Base-by-base conservation (phyloP, 2,888 invertebrate genomes). In the Polia nebulosa region DNA sequence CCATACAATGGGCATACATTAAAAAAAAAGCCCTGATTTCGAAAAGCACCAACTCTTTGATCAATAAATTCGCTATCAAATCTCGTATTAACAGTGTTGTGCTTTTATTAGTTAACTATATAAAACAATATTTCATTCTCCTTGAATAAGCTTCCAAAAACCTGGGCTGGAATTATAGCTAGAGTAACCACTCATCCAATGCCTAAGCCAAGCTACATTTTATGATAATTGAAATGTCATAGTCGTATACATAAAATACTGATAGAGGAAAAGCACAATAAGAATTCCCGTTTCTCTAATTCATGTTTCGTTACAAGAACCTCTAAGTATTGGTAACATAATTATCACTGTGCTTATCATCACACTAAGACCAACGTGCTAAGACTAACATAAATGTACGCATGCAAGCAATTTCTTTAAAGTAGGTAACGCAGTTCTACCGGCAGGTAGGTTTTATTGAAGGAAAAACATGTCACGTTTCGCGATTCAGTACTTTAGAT, bases 381-480 rank as follows among this genome's bases (percentile, higher is more conserved):
- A n/a, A 4, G 3, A 34, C 34, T 13, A 3, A 34, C 0, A 34
- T 34, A 13, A 2, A 34, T 34, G 13, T 13, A 36, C 4, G 15
- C 4, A 15, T 15, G 57, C 44, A 66, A 63, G 20, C 39, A 60
- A 29, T 49, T 39, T 27, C 20, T 56, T 29, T 47, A 39, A 49
- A 62, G 49, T 62, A 55, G 36, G 2, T 13, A 25, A n/a, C 27
- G 7, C 17, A 27, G 3, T 49, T 4, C 7, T 17, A 47, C 15
- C 13, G 6, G 15, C 2, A 5, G 36, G 36, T 5, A 4, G 3
- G 8, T n/a, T 69, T 72, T 52, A 22, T 62, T 6, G 22, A 36
- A 34, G 11, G 45, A 59, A 78, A 56, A 60, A 65, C n/a, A n/a
- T 65, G 25, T 32, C 9, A 17, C 22, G 3, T 39, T 47, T 65